Evolutionary conservation across 2,113 vertebrate genomes (phyloP).

Genomic region (Oriolus oriolus): DNA sequence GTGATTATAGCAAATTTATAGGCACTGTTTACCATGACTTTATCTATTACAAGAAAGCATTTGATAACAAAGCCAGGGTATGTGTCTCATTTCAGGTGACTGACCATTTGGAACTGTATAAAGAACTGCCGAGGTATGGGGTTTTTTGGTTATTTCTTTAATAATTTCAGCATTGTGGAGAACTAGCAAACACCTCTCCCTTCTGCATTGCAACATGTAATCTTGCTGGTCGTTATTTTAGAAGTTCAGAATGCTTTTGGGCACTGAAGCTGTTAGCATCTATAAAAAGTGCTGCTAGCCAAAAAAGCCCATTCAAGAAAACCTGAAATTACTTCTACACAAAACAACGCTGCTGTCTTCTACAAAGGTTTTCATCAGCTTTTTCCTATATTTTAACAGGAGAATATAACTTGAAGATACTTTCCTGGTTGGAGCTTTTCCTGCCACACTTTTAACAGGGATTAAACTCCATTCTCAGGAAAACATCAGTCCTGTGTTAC

Average conservation of each 20-base stretch:
- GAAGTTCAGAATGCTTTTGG: neutral
- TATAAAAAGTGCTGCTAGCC: neutral
- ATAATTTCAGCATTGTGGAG: neutral
- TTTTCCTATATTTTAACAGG: neutral
- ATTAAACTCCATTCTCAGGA: neutral
- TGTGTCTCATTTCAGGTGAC: neutral
- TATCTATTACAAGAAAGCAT: neutral
- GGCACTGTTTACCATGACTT: neutral
- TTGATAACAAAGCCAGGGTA: neutral
- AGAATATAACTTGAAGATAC: neutral
- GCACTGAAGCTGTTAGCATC: neutral
- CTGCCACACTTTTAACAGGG: constrained; percentile 6
- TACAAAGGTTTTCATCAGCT: neutral
- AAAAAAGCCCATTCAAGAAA: neutral
- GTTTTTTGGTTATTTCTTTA: neutral
- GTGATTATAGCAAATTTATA: neutral
- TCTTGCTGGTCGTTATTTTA: neutral
- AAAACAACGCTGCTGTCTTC: neutral
- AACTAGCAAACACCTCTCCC: neutral
- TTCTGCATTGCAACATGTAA: neutral
- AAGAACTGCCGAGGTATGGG: neutral
- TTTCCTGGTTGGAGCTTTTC: neutral
- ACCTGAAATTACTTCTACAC: neutral
- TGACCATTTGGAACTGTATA: neutral
- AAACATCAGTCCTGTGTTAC: constrained; percentile 24